These are phyloP conservation scores for Astropecten irregularis DNA, from an alignment of 53 echinoderm and acorn worm species.

Conservation along the genomic window DNA sequence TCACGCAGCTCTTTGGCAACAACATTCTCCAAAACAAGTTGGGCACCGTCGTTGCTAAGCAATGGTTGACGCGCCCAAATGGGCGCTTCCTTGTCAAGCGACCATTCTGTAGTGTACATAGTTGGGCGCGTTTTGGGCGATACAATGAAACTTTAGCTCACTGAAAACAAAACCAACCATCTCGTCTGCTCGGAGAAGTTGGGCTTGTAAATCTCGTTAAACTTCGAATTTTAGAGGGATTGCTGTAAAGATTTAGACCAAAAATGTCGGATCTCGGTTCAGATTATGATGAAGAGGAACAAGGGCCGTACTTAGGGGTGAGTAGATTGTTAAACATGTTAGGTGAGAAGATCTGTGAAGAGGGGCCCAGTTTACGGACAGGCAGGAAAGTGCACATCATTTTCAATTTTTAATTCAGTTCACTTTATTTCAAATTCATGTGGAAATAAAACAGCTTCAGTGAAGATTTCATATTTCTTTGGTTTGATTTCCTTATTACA, in stretches of 20 bases:
- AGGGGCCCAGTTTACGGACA: conserved; percentile 22
- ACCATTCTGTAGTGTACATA: background rate
- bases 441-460: too few relatives aligned
- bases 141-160: background rate
- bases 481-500: too few relatives aligned
- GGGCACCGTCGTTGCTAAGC: conserved; percentile 24
- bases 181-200: background rate
- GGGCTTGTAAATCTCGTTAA: too few relatives aligned
- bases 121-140: conserved; percentile 37
- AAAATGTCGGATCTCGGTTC: conserved; percentile 98
- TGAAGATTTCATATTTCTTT: too few relatives aligned
- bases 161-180: background rate
- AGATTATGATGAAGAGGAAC: conserved; percentile 98
- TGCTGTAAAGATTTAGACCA: too few relatives aligned
- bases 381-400: too few relatives aligned
- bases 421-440: too few relatives aligned
- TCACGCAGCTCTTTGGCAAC: too few relatives aligned
- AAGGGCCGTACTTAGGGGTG: conserved; percentile 97
- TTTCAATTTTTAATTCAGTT: too few relatives aligned
- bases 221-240: too few relatives aligned
- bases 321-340: background rate
- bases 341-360: background rate
- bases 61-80: conserved; percentile 2
- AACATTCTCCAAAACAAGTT: conserved; percentile 4
- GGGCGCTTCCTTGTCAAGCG: background rate